A percentile compares a stretch with the other conserved stretches of the same genome.
Evolutionary conservation across 2,888 invertebrate genomes (phyloP).

Genomic region (Aromia moschata): DNA sequence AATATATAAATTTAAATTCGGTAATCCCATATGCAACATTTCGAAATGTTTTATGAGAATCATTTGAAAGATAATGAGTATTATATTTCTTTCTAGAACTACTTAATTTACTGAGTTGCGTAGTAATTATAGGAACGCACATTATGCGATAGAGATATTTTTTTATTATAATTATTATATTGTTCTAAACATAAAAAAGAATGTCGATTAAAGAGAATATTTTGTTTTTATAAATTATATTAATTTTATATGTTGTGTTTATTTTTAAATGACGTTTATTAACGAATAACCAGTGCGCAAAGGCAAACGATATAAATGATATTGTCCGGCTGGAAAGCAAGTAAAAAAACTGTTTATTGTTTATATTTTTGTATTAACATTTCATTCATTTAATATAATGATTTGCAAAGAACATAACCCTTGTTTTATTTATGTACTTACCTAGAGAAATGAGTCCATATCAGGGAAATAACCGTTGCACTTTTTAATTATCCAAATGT

Average conservation of each 20-base stretch:
- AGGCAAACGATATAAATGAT: neutral
- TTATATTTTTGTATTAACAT: constrained; percentile 23
- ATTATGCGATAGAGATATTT: no score
- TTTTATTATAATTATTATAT: no score
- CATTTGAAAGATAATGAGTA: no score
- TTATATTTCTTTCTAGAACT: no score
- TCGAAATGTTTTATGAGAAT: no score
- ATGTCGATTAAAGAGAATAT: no score
- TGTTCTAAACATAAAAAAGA: no score
- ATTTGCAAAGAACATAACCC: constrained; percentile 2
- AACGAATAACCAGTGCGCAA: neutral
- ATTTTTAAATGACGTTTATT: neutral
- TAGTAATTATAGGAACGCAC: no score
- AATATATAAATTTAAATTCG: no score
- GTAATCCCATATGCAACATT: no score
- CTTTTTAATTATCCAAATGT: no score
- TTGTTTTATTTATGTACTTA: neutral
- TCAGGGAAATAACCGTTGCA: neutral
- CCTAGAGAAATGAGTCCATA: neutral
- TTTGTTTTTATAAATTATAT: neutral
- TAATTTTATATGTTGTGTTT: neutral
- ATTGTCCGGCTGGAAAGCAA: neutral
- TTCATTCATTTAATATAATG: constrained; percentile 6
- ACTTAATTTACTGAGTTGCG: no score
- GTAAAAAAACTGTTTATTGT: constrained; percentile 17